Evolutionary conservation across 2,888 invertebrate species (phyloP).

Genomic region (Cantharis nigra): DNA sequence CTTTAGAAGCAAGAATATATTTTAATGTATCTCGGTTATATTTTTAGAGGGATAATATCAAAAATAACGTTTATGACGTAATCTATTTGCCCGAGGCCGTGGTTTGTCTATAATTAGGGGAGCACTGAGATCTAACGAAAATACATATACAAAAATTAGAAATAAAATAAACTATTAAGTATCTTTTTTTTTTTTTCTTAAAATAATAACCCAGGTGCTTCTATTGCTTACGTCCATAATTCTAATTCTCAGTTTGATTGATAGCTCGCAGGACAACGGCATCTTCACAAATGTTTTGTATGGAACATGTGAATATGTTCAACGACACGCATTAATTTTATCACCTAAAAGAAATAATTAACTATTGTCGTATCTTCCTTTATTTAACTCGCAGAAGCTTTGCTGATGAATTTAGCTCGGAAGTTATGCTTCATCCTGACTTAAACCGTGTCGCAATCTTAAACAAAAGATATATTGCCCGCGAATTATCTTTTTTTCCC

Average conservation of each 20-base stretch:
- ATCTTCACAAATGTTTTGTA: neutral
- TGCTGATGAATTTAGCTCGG: slow-evolving; percentile 27
- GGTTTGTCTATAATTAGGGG: slow-evolving; percentile 32
- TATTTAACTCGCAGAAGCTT: slow-evolving; percentile 27
- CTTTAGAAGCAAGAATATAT: slow-evolving; percentile 39
- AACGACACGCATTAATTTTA: slow-evolving; percentile 30
- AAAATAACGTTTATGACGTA: slow-evolving; percentile 40
- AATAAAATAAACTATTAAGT: slow-evolving; percentile 22
- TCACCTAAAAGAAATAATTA: slow-evolving; percentile 30
- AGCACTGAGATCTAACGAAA: slow-evolving; percentile 26
- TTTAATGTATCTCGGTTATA: slow-evolving; percentile 38
- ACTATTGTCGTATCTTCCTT: slow-evolving; percentile 20
- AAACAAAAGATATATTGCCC: slow-evolving; percentile 30
- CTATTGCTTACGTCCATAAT: neutral
- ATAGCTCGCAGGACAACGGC: neutral
- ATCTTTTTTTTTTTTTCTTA: slow-evolving; percentile 24
- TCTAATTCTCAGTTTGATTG: neutral
- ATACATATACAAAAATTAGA: slow-evolving; percentile 21
- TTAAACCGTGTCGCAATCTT: slow-evolving; percentile 28
- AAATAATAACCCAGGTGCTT: slow-evolving; percentile 34
- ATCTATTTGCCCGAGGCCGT: slow-evolving; percentile 32
- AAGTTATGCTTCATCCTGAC: slow-evolving; percentile 25
- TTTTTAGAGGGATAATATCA: slow-evolving; percentile 41
- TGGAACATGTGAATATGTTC: neutral
- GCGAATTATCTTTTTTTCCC: slow-evolving; percentile 29